phyloP scores from a whole-genome alignment of 2,797 vertebrate species.

The Rallus crepitans region DNA sequence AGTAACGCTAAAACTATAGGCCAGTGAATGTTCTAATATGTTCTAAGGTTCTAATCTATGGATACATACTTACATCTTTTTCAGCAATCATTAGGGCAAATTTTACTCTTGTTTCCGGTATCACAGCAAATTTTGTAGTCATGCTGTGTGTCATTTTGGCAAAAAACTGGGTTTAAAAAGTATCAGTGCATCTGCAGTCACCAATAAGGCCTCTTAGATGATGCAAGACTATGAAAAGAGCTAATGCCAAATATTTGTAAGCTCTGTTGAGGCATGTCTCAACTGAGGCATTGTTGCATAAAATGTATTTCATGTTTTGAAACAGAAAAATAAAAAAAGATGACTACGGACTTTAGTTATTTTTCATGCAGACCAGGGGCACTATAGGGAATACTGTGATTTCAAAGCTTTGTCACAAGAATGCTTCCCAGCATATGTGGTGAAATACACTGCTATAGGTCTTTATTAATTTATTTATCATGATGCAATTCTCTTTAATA shows the following conservation, averaged over 20 bases:
- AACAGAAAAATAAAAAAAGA: not conserved
- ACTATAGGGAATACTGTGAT: slow-evolving; percentile 71
- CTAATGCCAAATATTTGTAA: slow-evolving; percentile 67
- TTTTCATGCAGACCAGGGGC: slow-evolving; percentile 70
- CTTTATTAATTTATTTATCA: slow-evolving; percentile 83
- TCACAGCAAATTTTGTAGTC: slow-evolving; percentile 55
- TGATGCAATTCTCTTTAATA: slow-evolving; percentile 72
- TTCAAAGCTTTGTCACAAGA: slow-evolving; percentile 74
- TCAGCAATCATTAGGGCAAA: not conserved
- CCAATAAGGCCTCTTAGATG: slow-evolving; percentile 62
- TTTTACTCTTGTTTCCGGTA: slow-evolving; percentile 1
- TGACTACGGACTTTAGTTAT: slow-evolving; percentile 70
- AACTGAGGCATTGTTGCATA: slow-evolving; percentile 75
- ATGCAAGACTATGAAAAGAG: slow-evolving; percentile 57
- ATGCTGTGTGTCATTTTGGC: slow-evolving; percentile 60
- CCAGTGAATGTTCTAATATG: not conserved
- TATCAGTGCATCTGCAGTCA: slow-evolving; percentile 60
- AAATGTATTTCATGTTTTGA: slow-evolving; percentile 73
- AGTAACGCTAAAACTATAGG: not conserved
- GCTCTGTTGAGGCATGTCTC: slow-evolving; percentile 67
- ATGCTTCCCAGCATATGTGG: slow-evolving; percentile 44
- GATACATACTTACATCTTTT: not conserved
- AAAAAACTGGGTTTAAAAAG: slow-evolving; percentile 72
- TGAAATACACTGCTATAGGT: slow-evolving; percentile 59
- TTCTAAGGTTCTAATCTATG: not conserved